These are phyloP conservation scores for Turdus rufiventris DNA, from an alignment of 2,113 vertebrate species.

Conservation along the genomic window DNA sequence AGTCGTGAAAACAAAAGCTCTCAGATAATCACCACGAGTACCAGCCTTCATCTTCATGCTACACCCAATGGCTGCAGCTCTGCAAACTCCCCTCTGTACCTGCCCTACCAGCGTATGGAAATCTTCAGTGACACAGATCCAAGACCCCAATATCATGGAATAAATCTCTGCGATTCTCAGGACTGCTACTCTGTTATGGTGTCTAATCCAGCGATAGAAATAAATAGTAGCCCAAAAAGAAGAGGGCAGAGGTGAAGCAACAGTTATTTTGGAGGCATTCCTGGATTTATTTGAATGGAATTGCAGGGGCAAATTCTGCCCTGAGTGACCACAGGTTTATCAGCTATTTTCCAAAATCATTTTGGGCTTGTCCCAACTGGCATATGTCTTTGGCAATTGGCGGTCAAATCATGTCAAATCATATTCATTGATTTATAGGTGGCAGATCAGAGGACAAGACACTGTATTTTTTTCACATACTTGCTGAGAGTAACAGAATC, in stretches of 20 bases:
- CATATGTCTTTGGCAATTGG: neutral
- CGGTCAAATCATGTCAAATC: neutral
- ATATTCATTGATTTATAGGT: neutral
- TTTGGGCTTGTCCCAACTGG: neutral
- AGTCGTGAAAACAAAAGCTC: neutral
- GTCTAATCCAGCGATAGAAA: neutral
- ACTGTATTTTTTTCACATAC: neutral
- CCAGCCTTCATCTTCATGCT: neutral
- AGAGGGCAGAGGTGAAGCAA: neutral
- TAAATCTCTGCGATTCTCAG: neutral
- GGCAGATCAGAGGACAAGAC: neutral
- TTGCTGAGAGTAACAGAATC: neutral
- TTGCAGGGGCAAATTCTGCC: neutral
- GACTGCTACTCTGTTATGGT: neutral
- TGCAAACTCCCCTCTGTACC: neutral
- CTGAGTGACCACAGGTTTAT: neutral
- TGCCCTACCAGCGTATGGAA: neutral
- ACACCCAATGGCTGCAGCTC: accelerated
- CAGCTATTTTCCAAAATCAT: neutral
- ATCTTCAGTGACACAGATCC: neutral
- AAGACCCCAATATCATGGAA: neutral
- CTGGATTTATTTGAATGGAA: neutral
- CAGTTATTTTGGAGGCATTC: neutral
- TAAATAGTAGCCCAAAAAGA: neutral
- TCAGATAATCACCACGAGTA: accelerated